Conservation (phyloP, 2,113 vertebrate species). For the Platysteira castanea region DNA sequence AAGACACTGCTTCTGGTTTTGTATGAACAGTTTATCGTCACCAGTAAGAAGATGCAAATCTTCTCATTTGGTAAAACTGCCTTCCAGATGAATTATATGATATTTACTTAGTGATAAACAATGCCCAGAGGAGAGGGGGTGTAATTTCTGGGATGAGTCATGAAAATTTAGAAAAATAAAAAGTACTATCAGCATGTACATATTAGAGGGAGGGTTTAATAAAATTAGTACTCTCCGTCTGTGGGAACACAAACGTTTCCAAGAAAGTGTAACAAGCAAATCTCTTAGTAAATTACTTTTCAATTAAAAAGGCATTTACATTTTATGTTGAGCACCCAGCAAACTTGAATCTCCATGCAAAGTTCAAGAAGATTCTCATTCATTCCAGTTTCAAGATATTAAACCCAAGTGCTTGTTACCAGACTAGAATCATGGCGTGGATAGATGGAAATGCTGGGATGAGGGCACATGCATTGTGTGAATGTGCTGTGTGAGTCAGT, state of each 20-base stretch:
- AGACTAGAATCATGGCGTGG: neutral
- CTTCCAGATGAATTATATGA: conserved; percentile 27
- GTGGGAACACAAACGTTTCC: neutral
- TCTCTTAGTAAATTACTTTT: neutral
- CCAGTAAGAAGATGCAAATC: conserved; percentile 50
- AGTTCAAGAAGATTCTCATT: neutral
- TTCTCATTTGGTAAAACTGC: conserved; percentile 52
- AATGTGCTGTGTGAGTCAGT: neutral
- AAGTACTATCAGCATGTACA: neutral
- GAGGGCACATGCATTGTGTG: too few relatives aligned
- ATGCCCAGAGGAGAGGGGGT: neutral
- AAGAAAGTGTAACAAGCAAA: neutral
- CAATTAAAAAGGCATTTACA: neutral
- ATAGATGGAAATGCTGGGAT: neutral
- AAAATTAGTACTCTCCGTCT: neutral
- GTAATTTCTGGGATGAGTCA: neutral
- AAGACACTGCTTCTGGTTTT: conserved; percentile 35
- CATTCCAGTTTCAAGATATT: neutral
- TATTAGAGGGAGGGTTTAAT: neutral
- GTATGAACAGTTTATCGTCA: conserved; percentile 26
- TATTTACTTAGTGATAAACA: conserved; percentile 40
- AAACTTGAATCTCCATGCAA: neutral
- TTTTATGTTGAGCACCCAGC: neutral
- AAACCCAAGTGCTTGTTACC: neutral
- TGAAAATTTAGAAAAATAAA: conserved; percentile 3